These are phyloP conservation scores for Ladona fulva DNA, from an alignment of 1,140 invertebrate species.

Conservation along the genomic window DNA sequence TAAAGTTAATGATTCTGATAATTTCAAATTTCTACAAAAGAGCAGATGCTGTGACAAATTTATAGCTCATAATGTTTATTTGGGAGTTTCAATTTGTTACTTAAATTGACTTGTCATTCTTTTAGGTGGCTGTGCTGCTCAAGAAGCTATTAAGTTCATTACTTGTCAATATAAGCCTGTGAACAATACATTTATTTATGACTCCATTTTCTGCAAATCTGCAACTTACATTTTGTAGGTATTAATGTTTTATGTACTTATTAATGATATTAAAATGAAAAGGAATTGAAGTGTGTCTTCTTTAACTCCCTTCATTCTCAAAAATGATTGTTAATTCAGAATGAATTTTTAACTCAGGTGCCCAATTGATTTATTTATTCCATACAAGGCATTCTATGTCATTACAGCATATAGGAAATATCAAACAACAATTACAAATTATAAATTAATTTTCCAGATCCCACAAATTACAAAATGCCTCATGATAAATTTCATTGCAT, in stretches of 20 bases:
- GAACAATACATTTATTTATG: conserved; percentile 93
- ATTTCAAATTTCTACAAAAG: no score
- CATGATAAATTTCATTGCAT: background rate
- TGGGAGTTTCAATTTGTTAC: background rate
- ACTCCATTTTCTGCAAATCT: conserved; percentile 82
- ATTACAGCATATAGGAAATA: conserved; percentile 10
- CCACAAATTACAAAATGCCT: background rate
- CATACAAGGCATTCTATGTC: conserved; percentile 5
- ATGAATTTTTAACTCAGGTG: background rate
- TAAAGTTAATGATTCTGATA: no score
- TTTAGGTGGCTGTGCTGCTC: conserved; percentile 78
- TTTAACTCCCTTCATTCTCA: background rate
- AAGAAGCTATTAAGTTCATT: conserved; percentile 95
- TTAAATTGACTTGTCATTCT: conserved; percentile 21
- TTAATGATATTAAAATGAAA: background rate
- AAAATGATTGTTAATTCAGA: background rate
- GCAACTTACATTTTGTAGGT: conserved; percentile 42
- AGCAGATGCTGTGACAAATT: no score
- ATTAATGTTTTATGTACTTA: background rate
- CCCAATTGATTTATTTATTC: conserved; percentile 10
- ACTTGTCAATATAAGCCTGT: conserved; percentile 94
- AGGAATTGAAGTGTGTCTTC: no score
- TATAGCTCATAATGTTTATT: background rate
- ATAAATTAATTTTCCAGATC: background rate
- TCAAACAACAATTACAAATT: background rate